Conservation (phyloP, 2,888 invertebrate species). For the Drosophila kanekoi region DNA sequence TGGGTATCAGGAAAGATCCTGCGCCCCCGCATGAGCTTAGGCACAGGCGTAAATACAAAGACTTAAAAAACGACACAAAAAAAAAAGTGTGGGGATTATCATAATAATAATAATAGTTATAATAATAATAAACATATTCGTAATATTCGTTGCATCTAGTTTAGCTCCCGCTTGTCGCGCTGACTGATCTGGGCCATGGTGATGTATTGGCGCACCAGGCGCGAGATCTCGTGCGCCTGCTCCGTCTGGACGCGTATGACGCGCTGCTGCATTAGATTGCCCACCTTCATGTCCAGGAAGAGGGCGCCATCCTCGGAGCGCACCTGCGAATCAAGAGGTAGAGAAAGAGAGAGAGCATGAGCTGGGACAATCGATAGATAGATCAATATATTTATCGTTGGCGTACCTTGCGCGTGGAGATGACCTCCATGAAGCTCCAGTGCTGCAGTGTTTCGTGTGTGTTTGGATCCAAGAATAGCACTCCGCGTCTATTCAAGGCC, state of each 20-base stretch:
- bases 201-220: constrained; percentile 98
- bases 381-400: background rate
- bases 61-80: constrained; percentile 57
- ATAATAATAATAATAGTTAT: constrained; percentile 23
- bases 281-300: constrained; percentile 98
- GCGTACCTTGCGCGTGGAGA: constrained; percentile 94
- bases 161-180: constrained; percentile 82
- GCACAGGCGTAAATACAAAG: constrained; percentile 18
- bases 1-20: constrained; percentile 17
- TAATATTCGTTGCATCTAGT: constrained; percentile 63
- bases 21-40: background rate
- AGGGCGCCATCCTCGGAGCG: constrained; percentile 96
- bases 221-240: constrained; percentile 98
- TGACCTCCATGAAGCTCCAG: constrained; percentile 97
- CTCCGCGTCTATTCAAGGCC: constrained; percentile 96
- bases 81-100: constrained; percentile 13
- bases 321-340: constrained; percentile 85
- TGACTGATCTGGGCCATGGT: constrained; percentile 91
- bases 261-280: constrained; percentile 97
- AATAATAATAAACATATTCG: constrained; percentile 38
- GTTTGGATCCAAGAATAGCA: constrained; percentile 95
- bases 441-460: constrained; percentile 97
- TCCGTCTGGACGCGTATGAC: constrained; percentile 98
- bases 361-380: background rate
- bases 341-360: background rate